A percentile compares a stretch with the other conserved stretches of the same genome.
Evolutionary conservation across 2,888 invertebrate species (phyloP).

Genomic region (Habrosyne pyritoides): DNA sequence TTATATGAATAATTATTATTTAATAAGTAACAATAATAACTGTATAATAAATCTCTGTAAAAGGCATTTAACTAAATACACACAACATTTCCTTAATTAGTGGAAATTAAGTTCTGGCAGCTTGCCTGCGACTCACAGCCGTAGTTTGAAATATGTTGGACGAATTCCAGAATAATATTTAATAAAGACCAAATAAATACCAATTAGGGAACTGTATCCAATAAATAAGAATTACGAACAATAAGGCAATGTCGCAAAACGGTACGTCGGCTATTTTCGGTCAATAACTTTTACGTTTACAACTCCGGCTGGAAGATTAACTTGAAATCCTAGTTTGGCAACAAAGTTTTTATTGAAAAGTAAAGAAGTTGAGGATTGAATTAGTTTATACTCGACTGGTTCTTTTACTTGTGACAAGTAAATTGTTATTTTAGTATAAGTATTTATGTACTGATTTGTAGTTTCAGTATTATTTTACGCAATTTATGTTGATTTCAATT

Average conservation of each 20-base stretch:
- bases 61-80: neutral
- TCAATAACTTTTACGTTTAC: neutral
- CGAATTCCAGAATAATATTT: neutral
- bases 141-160: neutral
- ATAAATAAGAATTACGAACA: neutral
- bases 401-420: neutral
- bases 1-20: neutral
- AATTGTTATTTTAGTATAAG: neutral
- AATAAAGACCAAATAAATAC: slow-evolving; percentile 1
- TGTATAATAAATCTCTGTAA: neutral
- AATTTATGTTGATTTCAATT: too few species aligned
- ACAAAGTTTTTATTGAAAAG: neutral
- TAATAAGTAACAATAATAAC: too few species aligned
- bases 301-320: neutral
- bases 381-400: neutral
- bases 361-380: neutral
- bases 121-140: neutral
- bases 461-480: too few species aligned
- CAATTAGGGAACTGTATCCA: neutral
- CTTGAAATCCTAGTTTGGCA: neutral
- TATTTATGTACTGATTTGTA: neutral
- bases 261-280: neutral
- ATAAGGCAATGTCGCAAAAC: neutral
- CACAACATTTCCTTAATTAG: neutral
- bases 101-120: neutral